phyloP scores from a whole-genome alignment of 2,797 vertebrate genomes.

The Sebastes iracundus region DNA sequence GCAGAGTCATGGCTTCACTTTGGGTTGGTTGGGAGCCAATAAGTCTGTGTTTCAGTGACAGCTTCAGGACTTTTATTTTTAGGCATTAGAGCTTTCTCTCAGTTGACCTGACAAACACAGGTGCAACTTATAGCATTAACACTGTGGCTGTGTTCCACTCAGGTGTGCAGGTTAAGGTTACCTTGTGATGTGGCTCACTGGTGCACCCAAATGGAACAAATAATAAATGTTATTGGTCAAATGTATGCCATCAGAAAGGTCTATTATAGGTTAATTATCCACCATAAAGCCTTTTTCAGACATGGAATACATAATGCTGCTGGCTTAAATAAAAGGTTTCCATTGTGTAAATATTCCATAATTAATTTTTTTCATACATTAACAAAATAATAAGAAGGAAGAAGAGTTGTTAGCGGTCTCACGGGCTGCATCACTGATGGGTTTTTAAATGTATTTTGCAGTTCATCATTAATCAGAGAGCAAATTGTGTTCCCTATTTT shows the following conservation, averaged over 20 bases:
- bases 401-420: neutral
- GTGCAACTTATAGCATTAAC: neutral
- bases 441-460: neutral
- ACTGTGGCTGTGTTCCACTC: neutral
- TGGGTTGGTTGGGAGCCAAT: neutral
- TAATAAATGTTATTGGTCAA: neutral
- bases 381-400: neutral
- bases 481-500: neutral
- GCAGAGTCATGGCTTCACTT: slow-evolving; percentile 4
- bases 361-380: neutral
- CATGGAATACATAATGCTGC: neutral
- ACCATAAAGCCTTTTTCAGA: neutral
- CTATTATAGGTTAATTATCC: neutral
- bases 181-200: neutral
- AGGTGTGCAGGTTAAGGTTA: neutral
- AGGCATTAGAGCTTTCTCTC: neutral
- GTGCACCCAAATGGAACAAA: neutral
- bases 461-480: neutral
- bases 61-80: neutral
- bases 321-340: neutral
- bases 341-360: neutral
- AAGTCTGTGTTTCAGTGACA: too few species aligned
- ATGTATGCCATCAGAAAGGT: neutral
- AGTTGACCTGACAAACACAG: neutral
- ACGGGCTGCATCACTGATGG: neutral